Conservation (phyloP, 2,888 invertebrate species). For the Rhaphigaster nebulosa region DNA sequence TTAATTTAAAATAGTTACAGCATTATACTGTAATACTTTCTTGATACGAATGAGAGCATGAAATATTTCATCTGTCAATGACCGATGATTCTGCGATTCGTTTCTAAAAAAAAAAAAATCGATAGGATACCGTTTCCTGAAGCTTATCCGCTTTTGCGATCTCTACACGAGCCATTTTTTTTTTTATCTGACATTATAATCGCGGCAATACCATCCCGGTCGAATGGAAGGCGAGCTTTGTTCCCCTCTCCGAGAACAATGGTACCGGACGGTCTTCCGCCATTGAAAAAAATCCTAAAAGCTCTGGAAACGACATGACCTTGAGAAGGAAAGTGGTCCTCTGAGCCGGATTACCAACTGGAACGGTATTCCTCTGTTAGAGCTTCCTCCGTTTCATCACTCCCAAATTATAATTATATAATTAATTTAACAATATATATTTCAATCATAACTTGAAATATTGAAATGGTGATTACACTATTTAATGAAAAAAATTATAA, state of each 20-base stretch:
- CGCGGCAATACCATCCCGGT: not conserved
- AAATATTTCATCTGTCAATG: not conserved
- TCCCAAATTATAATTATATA: not conserved
- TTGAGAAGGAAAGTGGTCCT: slow-evolving; percentile 8
- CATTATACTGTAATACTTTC: not conserved
- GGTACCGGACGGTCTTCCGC: slow-evolving; percentile 25
- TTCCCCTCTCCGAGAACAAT: not conserved
- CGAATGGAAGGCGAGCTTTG: not conserved
- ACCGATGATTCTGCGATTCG: not conserved
- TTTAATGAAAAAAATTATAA: too few species aligned
- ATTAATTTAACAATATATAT: not conserved
- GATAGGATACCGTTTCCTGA: not conserved
- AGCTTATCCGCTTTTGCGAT: slow-evolving; percentile 11
- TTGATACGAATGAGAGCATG: not conserved
- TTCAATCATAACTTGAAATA: too few species aligned
- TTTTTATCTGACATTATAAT: slow-evolving; percentile 14
- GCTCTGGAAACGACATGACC: not conserved
- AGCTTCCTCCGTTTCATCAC: not conserved
- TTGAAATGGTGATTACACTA: too few species aligned
- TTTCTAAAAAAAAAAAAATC: not conserved
- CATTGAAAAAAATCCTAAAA: not conserved
- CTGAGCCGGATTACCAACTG: not conserved
- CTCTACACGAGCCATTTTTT: not conserved
- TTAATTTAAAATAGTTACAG: too few species aligned
- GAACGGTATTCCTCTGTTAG: not conserved